phyloP scores from a whole-genome alignment of 2,888 invertebrate genomes.

The Bibio marci region DNA sequence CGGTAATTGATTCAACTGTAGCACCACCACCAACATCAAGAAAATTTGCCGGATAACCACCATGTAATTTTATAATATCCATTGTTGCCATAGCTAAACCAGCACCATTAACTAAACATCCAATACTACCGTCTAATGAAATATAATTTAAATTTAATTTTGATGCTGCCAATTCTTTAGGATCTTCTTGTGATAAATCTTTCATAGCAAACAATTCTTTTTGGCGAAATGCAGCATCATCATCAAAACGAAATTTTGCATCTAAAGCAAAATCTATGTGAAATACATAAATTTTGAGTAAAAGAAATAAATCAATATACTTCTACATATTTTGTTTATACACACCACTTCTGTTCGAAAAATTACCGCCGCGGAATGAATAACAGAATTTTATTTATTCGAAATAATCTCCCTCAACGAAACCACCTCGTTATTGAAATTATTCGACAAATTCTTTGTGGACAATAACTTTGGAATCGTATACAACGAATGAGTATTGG shows the following conservation, averaged over 20 bases:
- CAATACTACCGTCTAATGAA: slow-evolving; percentile 36
- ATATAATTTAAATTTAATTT: slow-evolving; percentile 38
- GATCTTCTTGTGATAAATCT: slow-evolving; percentile 37
- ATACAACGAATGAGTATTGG: too few species aligned
- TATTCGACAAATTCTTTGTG: too few species aligned
- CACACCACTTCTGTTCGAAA: too few species aligned
- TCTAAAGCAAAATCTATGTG: slow-evolving; percentile 31
- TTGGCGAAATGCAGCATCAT: slow-evolving; percentile 38
- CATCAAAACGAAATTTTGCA: slow-evolving; percentile 42
- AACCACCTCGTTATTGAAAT: too few species aligned
- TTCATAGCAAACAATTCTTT: slow-evolving; percentile 31
- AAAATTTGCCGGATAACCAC: slow-evolving; percentile 41
- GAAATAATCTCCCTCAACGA: too few species aligned
- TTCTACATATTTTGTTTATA: too few species aligned
- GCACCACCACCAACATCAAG: slow-evolving; percentile 43
- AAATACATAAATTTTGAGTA: too few species aligned
- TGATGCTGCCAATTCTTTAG: slow-evolving; percentile 34
- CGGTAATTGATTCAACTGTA: slow-evolving; percentile 36
- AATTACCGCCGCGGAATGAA: too few species aligned
- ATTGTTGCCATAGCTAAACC: slow-evolving; percentile 47
- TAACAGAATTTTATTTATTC: too few species aligned
- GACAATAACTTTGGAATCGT: too few species aligned
- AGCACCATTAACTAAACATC: slow-evolving; percentile 42
- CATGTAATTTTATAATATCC: slow-evolving; percentile 42
- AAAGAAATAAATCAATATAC: too few species aligned